phyloP scores from a whole-genome alignment of 1,140 invertebrate genomes.

The Notospermus geniculatus region DNA sequence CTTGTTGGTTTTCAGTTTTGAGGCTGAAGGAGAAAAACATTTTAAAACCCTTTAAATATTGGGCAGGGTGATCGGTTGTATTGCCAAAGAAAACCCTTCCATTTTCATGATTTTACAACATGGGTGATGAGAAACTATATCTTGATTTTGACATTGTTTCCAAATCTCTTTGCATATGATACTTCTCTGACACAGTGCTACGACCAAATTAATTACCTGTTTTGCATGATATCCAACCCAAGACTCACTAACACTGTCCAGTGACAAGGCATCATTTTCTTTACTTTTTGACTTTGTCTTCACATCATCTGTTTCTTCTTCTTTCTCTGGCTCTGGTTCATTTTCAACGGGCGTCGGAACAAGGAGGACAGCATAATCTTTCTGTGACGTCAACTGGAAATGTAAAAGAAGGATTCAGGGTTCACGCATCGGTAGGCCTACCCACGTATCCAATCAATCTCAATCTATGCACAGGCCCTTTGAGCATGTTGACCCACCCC shows the following conservation, averaged over 20 bases:
- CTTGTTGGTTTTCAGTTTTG: no score
- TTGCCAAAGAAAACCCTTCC: not conserved
- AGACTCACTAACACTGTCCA: not conserved
- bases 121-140: not conserved
- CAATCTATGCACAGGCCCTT: no score
- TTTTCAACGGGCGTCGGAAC: not conserved
- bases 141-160: not conserved
- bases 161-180: not conserved
- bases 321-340: not conserved
- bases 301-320: not conserved
- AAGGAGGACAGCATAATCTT: not conserved
- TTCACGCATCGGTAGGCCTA: no score
- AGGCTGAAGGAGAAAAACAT: no score
- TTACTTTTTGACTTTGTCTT: not conserved
- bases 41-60: not conserved
- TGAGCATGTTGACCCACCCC: no score
- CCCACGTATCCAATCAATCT: no score
- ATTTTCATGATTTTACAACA: not conserved
- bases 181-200: not conserved
- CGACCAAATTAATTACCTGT: not conserved
- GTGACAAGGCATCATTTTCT: not conserved
- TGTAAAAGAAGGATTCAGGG: no score
- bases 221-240: not conserved
- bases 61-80: not conserved
- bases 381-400: not conserved